A percentile compares a stretch with the other conserved stretches of the same genome.
phyloP scores from a whole-genome alignment of 2,888 invertebrate species.

The Watsonalla cultraria region DNA sequence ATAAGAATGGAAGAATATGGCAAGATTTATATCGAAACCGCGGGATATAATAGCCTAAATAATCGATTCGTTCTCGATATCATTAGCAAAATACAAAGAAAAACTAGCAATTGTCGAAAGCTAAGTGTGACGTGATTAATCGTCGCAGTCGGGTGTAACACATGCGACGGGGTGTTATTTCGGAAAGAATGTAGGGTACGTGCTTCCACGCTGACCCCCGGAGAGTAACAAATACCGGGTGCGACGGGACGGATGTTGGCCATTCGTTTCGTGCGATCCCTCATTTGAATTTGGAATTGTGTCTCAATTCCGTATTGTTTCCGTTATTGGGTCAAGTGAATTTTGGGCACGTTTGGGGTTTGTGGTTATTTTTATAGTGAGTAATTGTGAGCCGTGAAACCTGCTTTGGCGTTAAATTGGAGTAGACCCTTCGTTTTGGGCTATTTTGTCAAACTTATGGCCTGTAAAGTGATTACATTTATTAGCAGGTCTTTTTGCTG shows the following conservation, averaged over 20 bases:
- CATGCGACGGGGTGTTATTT: slow-evolving; percentile 68
- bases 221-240: slow-evolving; percentile 60
- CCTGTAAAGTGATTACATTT: no score
- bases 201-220: slow-evolving; percentile 69
- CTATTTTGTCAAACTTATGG: not conserved
- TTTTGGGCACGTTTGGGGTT: slow-evolving; percentile 11
- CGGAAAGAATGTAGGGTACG: slow-evolving; percentile 70
- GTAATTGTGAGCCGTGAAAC: slow-evolving; percentile 2
- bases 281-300: slow-evolving; percentile 65
- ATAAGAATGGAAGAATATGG: no score
- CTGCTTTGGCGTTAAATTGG: not conserved
- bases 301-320: slow-evolving; percentile 54
- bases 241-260: slow-evolving; percentile 52
- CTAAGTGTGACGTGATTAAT: slow-evolving; percentile 72
- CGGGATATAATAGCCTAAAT: no score
- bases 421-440: not conserved
- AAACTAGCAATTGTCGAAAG: slow-evolving; percentile 38
- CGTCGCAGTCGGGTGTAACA: slow-evolving; percentile 47
- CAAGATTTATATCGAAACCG: no score
- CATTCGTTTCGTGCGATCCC: slow-evolving; percentile 61
- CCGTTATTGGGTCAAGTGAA: slow-evolving; percentile 22
- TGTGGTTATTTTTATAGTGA: slow-evolving; percentile 5
- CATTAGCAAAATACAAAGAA: slow-evolving; percentile 16
- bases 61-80: no score
- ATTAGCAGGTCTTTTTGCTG: no score